Percentiles rank a stretch among this genome's conserved stretches.
Conservation (phyloP, 2,888 invertebrate genomes). For the Mythimna vitellina region DNA sequence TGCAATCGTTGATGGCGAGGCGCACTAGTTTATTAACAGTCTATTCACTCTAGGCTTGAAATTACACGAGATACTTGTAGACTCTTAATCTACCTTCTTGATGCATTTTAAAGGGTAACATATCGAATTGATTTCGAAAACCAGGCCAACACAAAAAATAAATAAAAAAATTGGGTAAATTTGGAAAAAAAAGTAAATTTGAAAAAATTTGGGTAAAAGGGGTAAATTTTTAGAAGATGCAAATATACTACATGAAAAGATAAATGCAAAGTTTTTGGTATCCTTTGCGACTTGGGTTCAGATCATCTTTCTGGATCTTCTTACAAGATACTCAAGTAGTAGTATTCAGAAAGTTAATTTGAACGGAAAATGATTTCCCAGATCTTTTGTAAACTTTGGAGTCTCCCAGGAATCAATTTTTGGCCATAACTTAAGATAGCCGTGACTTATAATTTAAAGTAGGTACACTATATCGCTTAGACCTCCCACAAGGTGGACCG, state of each 20-base stretch:
- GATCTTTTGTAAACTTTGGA: neutral
- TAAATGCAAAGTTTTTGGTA: neutral
- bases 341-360: neutral
- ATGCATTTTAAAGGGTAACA: neutral
- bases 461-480: conserved; percentile 9
- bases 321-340: neutral
- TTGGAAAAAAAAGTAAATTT: too few relatives aligned
- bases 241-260: neutral
- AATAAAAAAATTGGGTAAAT: too few relatives aligned
- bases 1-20: too few relatives aligned
- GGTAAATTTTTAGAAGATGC: too few relatives aligned
- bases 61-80: too few relatives aligned
- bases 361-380: too few relatives aligned
- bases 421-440: neutral
- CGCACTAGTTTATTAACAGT: too few relatives aligned
- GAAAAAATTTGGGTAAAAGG: too few relatives aligned
- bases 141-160: neutral
- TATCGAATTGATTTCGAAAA: neutral
- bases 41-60: too few relatives aligned
- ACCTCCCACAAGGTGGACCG: too few relatives aligned
- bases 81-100: neutral
- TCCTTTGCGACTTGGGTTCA: neutral
- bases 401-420: neutral
- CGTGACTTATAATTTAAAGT: neutral
- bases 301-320: neutral